phyloP scores from a whole-genome alignment of 1,140 invertebrate genomes.

The Calephelis nemesis region DNA sequence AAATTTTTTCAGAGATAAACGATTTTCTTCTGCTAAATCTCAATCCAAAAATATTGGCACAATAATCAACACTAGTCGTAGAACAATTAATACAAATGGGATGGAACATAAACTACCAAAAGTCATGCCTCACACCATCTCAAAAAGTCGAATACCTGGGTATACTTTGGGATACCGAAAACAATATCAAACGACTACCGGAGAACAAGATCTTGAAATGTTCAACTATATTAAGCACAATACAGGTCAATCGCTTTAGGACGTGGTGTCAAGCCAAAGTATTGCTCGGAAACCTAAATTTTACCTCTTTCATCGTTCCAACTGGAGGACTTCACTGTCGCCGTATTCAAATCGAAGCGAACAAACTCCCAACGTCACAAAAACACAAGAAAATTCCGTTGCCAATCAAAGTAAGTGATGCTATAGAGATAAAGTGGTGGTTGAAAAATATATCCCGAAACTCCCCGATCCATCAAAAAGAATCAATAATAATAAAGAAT shows the following conservation, averaged over 20 bases:
- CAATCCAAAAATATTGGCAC: background rate
- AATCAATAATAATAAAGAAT: background rate
- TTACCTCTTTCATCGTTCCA: background rate
- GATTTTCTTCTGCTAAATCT: slow-evolving; percentile 6
- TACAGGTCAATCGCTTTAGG: background rate
- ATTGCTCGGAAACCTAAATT: background rate
- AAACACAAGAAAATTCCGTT: background rate
- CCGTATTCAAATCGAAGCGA: background rate
- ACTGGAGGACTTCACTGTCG: background rate
- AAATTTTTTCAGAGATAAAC: slow-evolving; percentile 1
- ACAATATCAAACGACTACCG: background rate
- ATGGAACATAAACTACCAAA: background rate
- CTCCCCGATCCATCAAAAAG: background rate
- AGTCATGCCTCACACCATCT: slow-evolving; percentile 1
- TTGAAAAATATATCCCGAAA: background rate
- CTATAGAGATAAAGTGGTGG: background rate
- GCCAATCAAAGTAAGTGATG: background rate
- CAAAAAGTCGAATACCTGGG: slow-evolving; percentile 8
- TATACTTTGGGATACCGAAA: slow-evolving; percentile 8
- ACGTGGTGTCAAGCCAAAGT: background rate
- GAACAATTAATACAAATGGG: background rate
- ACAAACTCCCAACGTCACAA: background rate
- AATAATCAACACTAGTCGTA: background rate
- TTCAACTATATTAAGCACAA: background rate
- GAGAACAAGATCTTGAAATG: background rate